A percentile compares a stretch with the other conserved stretches of the same genome.
phyloP scores from a whole-genome alignment of 2,888 invertebrate species.

The Folsomia candida region DNA sequence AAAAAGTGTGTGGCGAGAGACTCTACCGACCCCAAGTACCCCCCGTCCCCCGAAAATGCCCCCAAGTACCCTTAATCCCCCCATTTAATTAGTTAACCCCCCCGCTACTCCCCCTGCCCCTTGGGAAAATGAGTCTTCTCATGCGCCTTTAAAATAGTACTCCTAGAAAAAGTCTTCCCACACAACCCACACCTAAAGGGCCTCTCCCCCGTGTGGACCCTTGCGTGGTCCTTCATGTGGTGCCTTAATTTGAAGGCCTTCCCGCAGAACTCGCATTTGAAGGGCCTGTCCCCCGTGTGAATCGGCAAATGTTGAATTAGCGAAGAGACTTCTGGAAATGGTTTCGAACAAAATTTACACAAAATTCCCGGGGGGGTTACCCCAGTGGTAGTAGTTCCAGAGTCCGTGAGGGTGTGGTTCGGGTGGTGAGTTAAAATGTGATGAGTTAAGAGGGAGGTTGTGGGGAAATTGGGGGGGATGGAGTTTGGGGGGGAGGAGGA shows the following conservation, averaged over 20 bases:
- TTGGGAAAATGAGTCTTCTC: too few species aligned
- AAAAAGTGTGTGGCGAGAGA: too few species aligned
- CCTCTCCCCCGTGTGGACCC: constrained; percentile 86
- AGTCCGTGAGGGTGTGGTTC: constrained; percentile 20
- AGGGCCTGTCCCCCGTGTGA: constrained; percentile 85
- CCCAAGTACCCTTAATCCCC: too few species aligned
- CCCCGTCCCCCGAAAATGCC: too few species aligned
- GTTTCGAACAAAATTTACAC: constrained; percentile 90
- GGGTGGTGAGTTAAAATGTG: too few species aligned
- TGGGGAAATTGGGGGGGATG: constrained; percentile 54
- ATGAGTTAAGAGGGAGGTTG: constrained; percentile 19
- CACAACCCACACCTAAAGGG: constrained; percentile 85
- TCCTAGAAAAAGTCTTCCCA: too few species aligned
- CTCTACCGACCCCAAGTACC: too few species aligned
- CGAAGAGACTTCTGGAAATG: constrained; percentile 84
- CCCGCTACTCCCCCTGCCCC: too few species aligned
- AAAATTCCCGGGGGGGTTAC: constrained; percentile 53
- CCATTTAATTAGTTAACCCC: too few species aligned
- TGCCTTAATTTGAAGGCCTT: constrained; percentile 88
- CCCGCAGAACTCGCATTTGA: constrained; percentile 90
- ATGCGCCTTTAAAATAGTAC: too few species aligned
- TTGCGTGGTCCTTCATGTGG: constrained; percentile 92
- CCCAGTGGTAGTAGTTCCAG: constrained; percentile 18
- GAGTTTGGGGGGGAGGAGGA: too few species aligned
- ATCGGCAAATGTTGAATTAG: constrained; percentile 83